Base-by-base conservation (phyloP, 2,797 vertebrate genomes). In the Channa striata region DNA sequence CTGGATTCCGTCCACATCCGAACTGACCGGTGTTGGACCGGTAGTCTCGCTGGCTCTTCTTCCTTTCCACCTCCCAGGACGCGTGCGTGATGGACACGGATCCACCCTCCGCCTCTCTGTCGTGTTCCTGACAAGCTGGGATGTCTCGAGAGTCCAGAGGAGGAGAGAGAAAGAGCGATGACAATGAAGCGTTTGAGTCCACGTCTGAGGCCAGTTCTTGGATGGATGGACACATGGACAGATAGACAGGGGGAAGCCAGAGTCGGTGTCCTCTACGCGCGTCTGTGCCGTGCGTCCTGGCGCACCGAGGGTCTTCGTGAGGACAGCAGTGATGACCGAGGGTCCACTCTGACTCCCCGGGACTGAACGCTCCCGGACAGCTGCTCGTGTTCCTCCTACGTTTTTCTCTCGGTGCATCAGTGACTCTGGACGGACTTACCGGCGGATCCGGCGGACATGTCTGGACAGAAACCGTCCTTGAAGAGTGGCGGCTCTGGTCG, bases 401-500 rank as follows among this genome's bases (percentile, higher is more conserved):
- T 25, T 53, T 44, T 23, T 47, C 46, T 48, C 17, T 49, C 19
- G 47, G 51, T 8, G 59, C 61, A 1, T 57, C 60, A 16, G 51
- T 34, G 66, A 56, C 34, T 54, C 33, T 44, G 25, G 23, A 30
- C 23, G 3, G 8, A 12, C 20, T 50, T 1, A 12, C 8, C 44
- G 25, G 66, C 19, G 16, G 1, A 11, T 11, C 12, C n/a, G 8
- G 19, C 1, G 58, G 58, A 84, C 72, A 94, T 94, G 93, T 94
- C 94, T 10, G 93, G 88, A 11, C 89, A 92, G 60, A 93, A 91
- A 68, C 87, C 90, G 10, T 71, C 86, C 3, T 33, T 91, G 57
- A 85, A 30, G 74, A 92, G 93, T 16, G 75, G 93, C 64, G 94
- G 93, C 72, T 94, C 95, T 44, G 96, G 97, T 83, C 95, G 97